Evolutionary conservation across 2,113 vertebrate species (phyloP).

Genomic region (Vimba vimba): DNA sequence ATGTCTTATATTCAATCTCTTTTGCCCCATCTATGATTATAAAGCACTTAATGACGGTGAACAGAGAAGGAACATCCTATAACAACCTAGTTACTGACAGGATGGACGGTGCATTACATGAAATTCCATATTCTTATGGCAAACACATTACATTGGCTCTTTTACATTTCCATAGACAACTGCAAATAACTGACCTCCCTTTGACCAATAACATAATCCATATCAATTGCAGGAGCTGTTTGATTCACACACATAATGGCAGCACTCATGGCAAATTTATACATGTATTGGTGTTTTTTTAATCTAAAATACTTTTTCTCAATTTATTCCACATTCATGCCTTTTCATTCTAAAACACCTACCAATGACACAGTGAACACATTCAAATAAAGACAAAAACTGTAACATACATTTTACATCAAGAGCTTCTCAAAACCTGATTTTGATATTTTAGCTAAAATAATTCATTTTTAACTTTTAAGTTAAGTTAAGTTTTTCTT

Average conservation of each 20-base stretch:
- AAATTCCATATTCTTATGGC: conserved; percentile 20
- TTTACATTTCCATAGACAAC: conserved; percentile 31
- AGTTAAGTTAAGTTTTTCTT: conserved; percentile 67
- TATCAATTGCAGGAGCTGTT: conserved; percentile 29
- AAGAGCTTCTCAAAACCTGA: conserved; percentile 78
- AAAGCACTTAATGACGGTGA: conserved; percentile 19
- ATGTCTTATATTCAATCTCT: background rate
- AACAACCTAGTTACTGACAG: conserved; percentile 14
- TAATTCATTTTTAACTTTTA: conserved; percentile 74
- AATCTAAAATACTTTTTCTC: conserved; percentile 36
- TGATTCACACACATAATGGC: conserved; percentile 38
- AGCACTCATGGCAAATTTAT: conserved; percentile 44
- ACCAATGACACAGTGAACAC: conserved; percentile 62
- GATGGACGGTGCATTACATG: background rate
- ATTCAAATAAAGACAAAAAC: conserved; percentile 65
- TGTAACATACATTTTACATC: conserved; percentile 76
- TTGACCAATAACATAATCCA: conserved; percentile 28
- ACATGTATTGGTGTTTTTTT: conserved; percentile 22
- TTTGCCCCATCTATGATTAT: conserved; percentile 21
- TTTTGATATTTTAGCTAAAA: conserved; percentile 81
- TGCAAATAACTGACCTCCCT: background rate
- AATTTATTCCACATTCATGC: conserved; percentile 58
- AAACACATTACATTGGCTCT: conserved; percentile 31
- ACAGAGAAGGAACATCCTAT: background rate
- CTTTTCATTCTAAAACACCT: conserved; percentile 56